Base-by-base conservation (phyloP, 2,888 invertebrate species). In the Sabatieria punctata region DNA sequence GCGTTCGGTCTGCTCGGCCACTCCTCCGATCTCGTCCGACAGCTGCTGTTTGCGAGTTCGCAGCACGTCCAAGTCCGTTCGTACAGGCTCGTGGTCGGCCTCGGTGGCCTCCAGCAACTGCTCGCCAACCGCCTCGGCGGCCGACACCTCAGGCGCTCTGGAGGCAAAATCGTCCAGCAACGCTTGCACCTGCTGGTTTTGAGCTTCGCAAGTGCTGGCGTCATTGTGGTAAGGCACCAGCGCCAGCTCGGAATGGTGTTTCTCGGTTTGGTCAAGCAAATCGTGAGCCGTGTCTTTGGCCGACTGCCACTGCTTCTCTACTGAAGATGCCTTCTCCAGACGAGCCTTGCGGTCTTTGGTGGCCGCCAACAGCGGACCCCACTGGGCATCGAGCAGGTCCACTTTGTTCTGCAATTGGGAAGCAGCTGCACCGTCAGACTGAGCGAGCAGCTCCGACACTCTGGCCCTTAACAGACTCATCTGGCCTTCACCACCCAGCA, bases 101-200 rank as follows among this genome's bases (percentile, higher is more conserved):
- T 91, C 89, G 56, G 88, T 88, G 41, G 82, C 77, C 0, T 78
- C 77, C 43, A 89, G 74, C 72, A 91, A 84, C 0, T 83, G 79
- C 59, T 88, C 86, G 1, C 89, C 89, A 2, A 84, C 71, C 0
- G 79, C 78, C 61, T 78, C 78, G 54, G 82, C 81, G 66, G 82
- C 84, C 60, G 91, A 91, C 59, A 81, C 88, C 68, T 91, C 91
- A 11, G 86, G 86, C 15, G 85, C 82, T 60, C 82, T 83, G 66
- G 86, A 85, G 80, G 86, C 83, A 1, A 89, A 79, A 59, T 91
- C 91, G 60, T 86, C 88, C 57, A 88, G 77, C 73, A 91, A 82
- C 42, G 77, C 55, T 44, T 46, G 6, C 41, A 46, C 53, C 42
- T 59, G 52, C 33, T 18, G 38, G 15, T 8, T 30, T 30, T 30